Evolutionary conservation across 2,888 invertebrate species (phyloP).

Genomic region (Perdita meconis): DNA sequence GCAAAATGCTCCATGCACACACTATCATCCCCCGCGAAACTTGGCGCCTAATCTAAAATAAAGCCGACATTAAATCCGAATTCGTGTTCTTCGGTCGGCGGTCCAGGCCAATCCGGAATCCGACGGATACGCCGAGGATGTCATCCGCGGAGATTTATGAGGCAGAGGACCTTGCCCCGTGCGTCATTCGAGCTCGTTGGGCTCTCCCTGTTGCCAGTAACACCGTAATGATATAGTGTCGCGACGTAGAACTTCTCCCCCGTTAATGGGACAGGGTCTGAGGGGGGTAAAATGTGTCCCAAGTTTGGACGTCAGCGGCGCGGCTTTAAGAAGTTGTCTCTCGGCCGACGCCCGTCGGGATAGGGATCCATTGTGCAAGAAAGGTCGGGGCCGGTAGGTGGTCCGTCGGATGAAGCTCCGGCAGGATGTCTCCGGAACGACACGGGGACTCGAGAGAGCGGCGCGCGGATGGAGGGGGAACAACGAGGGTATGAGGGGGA

Average conservation of each 20-base stretch:
- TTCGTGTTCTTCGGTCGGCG: too few relatives aligned
- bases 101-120: background rate
- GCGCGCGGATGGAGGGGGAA: too few relatives aligned
- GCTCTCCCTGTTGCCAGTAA: constrained; percentile 58
- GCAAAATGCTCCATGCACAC: too few relatives aligned
- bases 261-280: constrained; percentile 72
- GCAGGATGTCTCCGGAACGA: constrained; percentile 19
- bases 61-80: too few relatives aligned
- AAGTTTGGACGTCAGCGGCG: constrained; percentile 75
- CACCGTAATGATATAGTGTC: constrained; percentile 73
- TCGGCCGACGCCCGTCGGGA: constrained; percentile 66
- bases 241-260: constrained; percentile 69
- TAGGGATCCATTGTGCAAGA: constrained; percentile 74
- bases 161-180: constrained; percentile 11
- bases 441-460: background rate
- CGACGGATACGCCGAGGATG: constrained; percentile 2
- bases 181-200: constrained; percentile 35
- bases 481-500: too few relatives aligned
- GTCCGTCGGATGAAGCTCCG: constrained; percentile 36
- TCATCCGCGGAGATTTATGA: constrained; percentile 58
- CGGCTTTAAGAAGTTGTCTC: constrained; percentile 79
- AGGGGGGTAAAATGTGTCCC: constrained; percentile 76
- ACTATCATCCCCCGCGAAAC: too few relatives aligned
- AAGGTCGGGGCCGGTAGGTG: constrained; percentile 41
- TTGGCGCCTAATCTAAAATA: too few relatives aligned